Evolutionary conservation across 2,888 invertebrate genomes (phyloP), one percentile per base, ranked within the genome.

Genomic region (Creontiades dilutus): DNA sequence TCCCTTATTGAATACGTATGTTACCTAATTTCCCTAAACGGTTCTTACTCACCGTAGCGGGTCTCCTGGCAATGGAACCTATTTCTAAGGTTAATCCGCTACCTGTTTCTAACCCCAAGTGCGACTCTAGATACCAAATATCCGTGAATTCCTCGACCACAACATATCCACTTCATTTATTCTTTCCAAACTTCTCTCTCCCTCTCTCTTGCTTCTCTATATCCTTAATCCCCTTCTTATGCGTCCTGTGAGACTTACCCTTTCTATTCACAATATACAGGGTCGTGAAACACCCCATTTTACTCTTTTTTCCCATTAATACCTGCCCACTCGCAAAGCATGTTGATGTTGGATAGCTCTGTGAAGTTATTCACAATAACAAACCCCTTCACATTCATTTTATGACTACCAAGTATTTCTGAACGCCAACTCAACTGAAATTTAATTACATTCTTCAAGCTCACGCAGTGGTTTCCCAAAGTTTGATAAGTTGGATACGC

Each of bases 21-120:
- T 90, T 90, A 52, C 90, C 86, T 90, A 90, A 90, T 90, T 90
- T 90, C 85, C 90, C 90, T 90, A 90, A 90, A 90, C 86, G 86
- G 78, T 90, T 86, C 90, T 48, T 48, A 78, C 89, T 61, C 82
- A 68, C 82, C 46, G 16, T 37, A 16, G 19, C 0, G 52, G 11
- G 19, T 46, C 28, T 37, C 37, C 19, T 47, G 13, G 13, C 78
- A 19, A 13, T 23, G 23, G 68, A 19, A 68, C 68, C 78, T 16
- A 37, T 46, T 46, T 78, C 11, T 78, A 37, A 37, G 37, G 78
- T 78, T 78, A 78, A 78, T 78, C 78, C 9, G n/a, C 78, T 78
- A 14, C 19, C 78, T 75, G 28, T 28, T 75, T 28, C 37, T n/a
- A 46, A 37, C 23, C 68, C 23, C 68, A 23, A 19, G 68, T 23